These are phyloP conservation scores for Bagarius yarrelli DNA, from an alignment of 2,113 vertebrate genomes.

Conservation along the genomic window DNA sequence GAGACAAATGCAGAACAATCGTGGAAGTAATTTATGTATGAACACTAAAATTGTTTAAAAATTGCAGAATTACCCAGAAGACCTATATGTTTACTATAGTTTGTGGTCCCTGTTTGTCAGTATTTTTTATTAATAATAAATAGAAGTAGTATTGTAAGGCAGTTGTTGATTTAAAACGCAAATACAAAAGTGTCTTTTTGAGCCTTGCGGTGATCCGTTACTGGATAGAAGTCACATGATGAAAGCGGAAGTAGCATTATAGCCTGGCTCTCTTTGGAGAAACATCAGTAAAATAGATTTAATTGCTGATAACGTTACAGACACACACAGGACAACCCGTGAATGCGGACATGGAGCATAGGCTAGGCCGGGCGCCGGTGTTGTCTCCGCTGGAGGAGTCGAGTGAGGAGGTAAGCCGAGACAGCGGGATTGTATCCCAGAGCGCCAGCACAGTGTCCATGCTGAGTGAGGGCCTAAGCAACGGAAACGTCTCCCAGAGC, in stretches of 20 bases:
- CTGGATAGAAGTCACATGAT: neutral
- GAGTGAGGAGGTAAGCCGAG: conserved; percentile 72
- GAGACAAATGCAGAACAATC: neutral
- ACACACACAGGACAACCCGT: neutral
- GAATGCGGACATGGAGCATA: conserved; percentile 54
- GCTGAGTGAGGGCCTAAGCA: conserved; percentile 75
- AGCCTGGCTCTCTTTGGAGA: neutral
- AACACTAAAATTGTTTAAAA: neutral
- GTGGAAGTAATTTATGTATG: neutral
- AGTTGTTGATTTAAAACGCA: neutral
- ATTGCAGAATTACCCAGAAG: neutral
- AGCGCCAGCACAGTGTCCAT: conserved; percentile 86
- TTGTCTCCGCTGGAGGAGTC: conserved; percentile 73
- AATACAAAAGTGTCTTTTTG: neutral
- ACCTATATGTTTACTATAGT: neutral
- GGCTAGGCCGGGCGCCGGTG: conserved; percentile 60
- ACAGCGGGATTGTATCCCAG: conserved; percentile 90
- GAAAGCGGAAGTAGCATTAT: conserved; percentile 2
- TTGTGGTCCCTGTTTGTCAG: neutral
- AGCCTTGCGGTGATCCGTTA: neutral
- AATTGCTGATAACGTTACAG: no score
- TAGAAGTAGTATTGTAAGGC: neutral
- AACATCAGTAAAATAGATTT: neutral
- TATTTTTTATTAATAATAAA: neutral
- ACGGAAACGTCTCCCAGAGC: conserved; percentile 72